Percentiles rank a stretch among this genome's conserved stretches.
Conservation (phyloP, 2,113 vertebrate species). For the Seriola rivoliana region DNA sequence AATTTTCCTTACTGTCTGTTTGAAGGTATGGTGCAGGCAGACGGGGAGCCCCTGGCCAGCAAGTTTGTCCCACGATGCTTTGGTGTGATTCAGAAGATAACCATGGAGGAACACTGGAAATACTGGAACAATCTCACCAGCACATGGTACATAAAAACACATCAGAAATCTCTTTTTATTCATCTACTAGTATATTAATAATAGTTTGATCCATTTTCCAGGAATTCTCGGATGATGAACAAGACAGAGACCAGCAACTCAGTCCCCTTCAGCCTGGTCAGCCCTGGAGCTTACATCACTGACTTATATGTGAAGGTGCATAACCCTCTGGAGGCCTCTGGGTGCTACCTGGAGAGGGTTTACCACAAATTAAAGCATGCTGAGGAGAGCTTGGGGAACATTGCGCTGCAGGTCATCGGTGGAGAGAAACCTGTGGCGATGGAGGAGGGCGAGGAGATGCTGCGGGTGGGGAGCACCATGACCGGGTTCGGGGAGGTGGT, state of each 20-base stretch:
- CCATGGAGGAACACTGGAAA: slow-evolving; percentile 74
- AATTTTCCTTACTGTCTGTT: background rate
- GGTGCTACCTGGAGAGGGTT: slow-evolving; percentile 78
- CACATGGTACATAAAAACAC: slow-evolving; percentile 69
- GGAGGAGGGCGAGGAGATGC: slow-evolving; percentile 81
- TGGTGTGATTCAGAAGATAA: slow-evolving; percentile 82
- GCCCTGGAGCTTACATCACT: slow-evolving; percentile 57
- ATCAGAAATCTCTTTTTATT: background rate
- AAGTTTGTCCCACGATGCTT: slow-evolving; percentile 76
- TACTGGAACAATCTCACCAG: slow-evolving; percentile 71
- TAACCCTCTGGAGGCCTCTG: slow-evolving; percentile 76
- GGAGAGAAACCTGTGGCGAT: slow-evolving; percentile 73
- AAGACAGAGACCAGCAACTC: slow-evolving; percentile 75
- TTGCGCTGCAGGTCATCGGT: slow-evolving; percentile 66
- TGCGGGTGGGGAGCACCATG: slow-evolving; percentile 77
- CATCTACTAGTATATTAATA: background rate
- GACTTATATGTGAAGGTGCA: slow-evolving; percentile 75
- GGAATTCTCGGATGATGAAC: slow-evolving; percentile 71
- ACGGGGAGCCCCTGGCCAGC: slow-evolving; percentile 80
- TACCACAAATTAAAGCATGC: slow-evolving; percentile 57
- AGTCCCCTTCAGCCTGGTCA: slow-evolving; percentile 82
- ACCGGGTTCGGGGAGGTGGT: slow-evolving; percentile 85
- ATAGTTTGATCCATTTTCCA: slow-evolving; percentile 28
- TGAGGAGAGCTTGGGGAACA: slow-evolving; percentile 65
- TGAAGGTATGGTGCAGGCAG: slow-evolving; percentile 77